Evolutionary conservation across 2,113 vertebrate species (phyloP).

Genomic region (Aldabrachelys gigantea): DNA sequence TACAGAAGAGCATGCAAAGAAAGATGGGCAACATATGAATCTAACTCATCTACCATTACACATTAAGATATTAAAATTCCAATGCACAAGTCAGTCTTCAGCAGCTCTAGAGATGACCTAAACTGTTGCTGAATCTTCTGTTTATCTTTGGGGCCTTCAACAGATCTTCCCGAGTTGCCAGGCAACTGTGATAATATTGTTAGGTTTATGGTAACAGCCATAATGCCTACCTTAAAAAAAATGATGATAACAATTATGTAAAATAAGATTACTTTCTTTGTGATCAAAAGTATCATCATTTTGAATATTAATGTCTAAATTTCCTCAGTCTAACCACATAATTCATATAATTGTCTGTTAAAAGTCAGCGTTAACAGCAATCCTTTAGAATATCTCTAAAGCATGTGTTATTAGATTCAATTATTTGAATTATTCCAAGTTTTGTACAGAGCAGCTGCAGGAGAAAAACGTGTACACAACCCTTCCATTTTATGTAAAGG

Average conservation of each 20-base stretch:
- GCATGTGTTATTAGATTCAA: background rate
- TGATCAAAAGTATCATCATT: constrained; percentile 36
- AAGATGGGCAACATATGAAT: background rate
- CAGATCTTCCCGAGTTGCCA: constrained; percentile 49
- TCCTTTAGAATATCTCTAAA: constrained; percentile 11
- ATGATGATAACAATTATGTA: background rate
- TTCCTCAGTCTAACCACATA: constrained; percentile 33
- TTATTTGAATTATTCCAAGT: background rate
- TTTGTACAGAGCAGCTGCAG: background rate
- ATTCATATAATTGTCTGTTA: constrained; percentile 3
- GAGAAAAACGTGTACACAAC: background rate
- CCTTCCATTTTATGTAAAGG: background rate
- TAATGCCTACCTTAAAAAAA: constrained; percentile 31
- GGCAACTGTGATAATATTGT: constrained; percentile 53
- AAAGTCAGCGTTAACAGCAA: constrained; percentile 17
- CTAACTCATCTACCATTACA: background rate
- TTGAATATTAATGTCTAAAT: constrained; percentile 20
- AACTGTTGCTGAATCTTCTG: background rate
- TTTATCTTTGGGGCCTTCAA: constrained; percentile 23
- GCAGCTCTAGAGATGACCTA: constrained; percentile 25
- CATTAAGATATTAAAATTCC: background rate
- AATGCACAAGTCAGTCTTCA: background rate
- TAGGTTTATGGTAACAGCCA: constrained; percentile 49
- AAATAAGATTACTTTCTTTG: constrained; percentile 59
- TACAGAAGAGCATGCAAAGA: background rate